Percentiles rank a stretch among this genome's conserved stretches.
These are phyloP conservation scores for Coranthus polyacanthus DNA, from an alignment of 2,797 vertebrate genomes.

Conservation along the genomic window DNA sequence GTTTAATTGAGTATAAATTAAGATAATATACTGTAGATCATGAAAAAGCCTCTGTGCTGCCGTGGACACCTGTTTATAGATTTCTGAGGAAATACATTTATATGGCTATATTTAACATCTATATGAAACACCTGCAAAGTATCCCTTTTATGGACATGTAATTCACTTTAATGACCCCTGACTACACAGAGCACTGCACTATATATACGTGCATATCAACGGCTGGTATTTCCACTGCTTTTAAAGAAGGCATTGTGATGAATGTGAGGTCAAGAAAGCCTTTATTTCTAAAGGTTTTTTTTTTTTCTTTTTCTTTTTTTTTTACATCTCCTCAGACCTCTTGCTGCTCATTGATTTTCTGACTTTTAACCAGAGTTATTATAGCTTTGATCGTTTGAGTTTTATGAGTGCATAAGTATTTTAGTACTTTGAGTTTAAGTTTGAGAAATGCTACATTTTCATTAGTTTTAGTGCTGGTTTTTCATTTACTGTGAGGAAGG, in stretches of 20 bases:
- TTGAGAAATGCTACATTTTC: too few species aligned
- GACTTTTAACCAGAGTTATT: slow-evolving; percentile 18
- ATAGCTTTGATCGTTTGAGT: too few species aligned
- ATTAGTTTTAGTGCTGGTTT: too few species aligned
- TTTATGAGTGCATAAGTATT: too few species aligned
- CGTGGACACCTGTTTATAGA: slow-evolving; percentile 6
- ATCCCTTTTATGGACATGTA: slow-evolving; percentile 18
- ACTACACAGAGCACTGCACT: slow-evolving; percentile 20
- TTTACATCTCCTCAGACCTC: slow-evolving; percentile 32
- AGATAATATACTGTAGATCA: slow-evolving; percentile 1
- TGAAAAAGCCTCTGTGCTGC: slow-evolving; percentile 10
- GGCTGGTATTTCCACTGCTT: slow-evolving; percentile 22
- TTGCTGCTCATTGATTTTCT: slow-evolving; percentile 30
- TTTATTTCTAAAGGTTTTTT: slow-evolving; percentile 17
- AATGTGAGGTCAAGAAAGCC: slow-evolving; percentile 25
- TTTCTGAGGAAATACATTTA: slow-evolving; percentile 8
- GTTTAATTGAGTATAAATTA: slow-evolving; percentile 15
- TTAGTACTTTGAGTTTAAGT: too few species aligned
- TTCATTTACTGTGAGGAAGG: too few species aligned
- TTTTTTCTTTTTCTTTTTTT: too few species aligned
- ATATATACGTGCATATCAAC: slow-evolving; percentile 22
- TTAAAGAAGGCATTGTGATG: background rate
- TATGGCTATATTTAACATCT: slow-evolving; percentile 1
- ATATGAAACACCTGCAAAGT: slow-evolving; percentile 48
- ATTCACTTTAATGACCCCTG: slow-evolving; percentile 38